Evolutionary conservation across 2,113 vertebrate species (phyloP), one percentile per base, ranked within the genome.

Genomic region (Nibea albiflora): DNA sequence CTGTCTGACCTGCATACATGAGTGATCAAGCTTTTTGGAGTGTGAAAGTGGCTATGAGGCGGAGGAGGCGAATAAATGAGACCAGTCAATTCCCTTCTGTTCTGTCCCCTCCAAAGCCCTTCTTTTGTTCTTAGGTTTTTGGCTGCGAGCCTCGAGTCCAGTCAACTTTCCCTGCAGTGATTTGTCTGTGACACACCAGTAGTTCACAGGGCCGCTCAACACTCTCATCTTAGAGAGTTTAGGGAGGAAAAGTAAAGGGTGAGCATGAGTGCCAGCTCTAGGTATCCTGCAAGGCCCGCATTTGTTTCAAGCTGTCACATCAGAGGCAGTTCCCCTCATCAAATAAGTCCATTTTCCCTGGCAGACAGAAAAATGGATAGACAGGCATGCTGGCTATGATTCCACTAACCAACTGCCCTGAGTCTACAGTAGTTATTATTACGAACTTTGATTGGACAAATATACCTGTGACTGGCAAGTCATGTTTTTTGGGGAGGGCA

Each of bases 141-240:
- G 80, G 87, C 84, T 84, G 85, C 4, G 4, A 54, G 78, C 77
- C 74, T 56, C 39, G 10, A 56, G 75, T 85, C 73, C 76, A 85
- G 84, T 89, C 78, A 81, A 82, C 81, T 81, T 89, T 85, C 77
- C 83, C 86, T 78, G 82, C 88, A 77, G 74, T 84, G 89, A 92
- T 92, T 85, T 88, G 73, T 83, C 82, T 54, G 78, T 70, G 80
- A 84, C 81, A 84, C 85, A 86, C 83, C 73, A 73, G 68, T 63
- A 54, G 62, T 76, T 87, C 71, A 15, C 79, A 83, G 80, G 82
- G 82, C 31, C n/a, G 16, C 83, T 83, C 42, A 56, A 20, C 49
- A 50, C 84, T 85, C 84, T 76, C 73, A 69, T 85, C 79, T 76
- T 17, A 15, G 39, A 79, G 63, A 73, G 70, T 84, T 83, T 74